phyloP scores from a whole-genome alignment of 92 coral and sea anemone genomes.

The Zoanthus solanderi region DNA sequence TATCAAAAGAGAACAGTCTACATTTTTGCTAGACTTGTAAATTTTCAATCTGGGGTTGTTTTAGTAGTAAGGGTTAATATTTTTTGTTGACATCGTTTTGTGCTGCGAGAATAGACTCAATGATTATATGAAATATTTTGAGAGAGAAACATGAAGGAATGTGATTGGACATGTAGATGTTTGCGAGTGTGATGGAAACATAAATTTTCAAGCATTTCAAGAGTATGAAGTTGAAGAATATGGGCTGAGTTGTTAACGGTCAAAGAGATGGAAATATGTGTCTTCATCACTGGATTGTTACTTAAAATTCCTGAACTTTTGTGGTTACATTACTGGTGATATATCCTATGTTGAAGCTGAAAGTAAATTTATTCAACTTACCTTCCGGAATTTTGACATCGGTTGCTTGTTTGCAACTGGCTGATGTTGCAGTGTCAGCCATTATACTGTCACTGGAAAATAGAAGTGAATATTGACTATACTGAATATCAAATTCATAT shows the following conservation, averaged over 20 bases:
- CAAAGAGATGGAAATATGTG: conserved; percentile 13
- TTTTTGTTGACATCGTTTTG: conserved; percentile 6
- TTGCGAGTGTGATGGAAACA: conserved; percentile 12
- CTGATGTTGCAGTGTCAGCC: conserved; percentile 16
- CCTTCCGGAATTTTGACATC: conserved; percentile 15
- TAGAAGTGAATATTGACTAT: conserved; percentile 12
- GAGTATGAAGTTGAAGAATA: conserved; percentile 12
- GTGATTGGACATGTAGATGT: conserved; percentile 14
- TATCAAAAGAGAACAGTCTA: conserved; percentile 12
- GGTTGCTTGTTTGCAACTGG: conserved; percentile 15
- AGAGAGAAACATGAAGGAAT: conserved; percentile 13
- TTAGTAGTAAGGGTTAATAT: conserved; percentile 12
- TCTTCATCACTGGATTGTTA: conserved; percentile 10
- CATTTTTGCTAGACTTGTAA: conserved; percentile 12
- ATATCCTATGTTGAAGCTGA: conserved; percentile 13
- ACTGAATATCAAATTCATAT: conserved; percentile 11
- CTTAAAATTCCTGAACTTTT: conserved; percentile 12
- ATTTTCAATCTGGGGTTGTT: conserved; percentile 13
- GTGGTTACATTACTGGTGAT: conserved; percentile 11
- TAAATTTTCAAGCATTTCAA: conserved; percentile 11
- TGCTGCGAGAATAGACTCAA: conserved; percentile 15
- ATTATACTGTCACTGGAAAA: conserved; percentile 12
- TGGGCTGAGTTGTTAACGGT: conserved; percentile 15
- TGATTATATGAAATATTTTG: conserved; percentile 7
- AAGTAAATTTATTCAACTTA: conserved; percentile 10